These are phyloP conservation scores for Phoenoteleia sp. DNA, from an alignment of 2,888 invertebrate species.

Conservation along the genomic window DNA sequence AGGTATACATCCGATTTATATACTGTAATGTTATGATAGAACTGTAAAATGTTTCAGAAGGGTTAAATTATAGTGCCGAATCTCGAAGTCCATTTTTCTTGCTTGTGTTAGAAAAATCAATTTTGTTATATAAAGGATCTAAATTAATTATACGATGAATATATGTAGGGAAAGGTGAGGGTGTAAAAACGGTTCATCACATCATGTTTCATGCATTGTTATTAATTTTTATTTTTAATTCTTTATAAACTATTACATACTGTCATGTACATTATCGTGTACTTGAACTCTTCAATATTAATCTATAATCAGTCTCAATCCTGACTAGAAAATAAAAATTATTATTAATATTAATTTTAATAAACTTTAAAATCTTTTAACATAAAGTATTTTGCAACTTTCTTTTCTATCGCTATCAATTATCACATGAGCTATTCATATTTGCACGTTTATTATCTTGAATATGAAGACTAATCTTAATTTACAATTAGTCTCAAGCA, in stretches of 20 bases:
- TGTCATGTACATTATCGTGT: too few species aligned
- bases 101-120: background rate
- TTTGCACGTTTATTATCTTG: too few species aligned
- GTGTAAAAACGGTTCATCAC: background rate
- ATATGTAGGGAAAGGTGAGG: background rate
- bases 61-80: background rate
- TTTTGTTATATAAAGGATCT: background rate
- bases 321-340: background rate
- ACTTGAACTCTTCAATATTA: background rate
- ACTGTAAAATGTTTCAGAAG: background rate
- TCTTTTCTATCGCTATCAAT: too few species aligned
- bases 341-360: background rate
- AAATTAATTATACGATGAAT: background rate
- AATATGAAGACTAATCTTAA: too few species aligned
- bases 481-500: too few species aligned
- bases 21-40: background rate
- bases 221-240: too few species aligned
- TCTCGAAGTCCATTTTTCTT: background rate
- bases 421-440: too few species aligned
- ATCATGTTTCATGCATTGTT: too few species aligned
- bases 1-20: background rate
- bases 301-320: background rate
- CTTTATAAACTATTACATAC: too few species aligned
- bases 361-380: background rate
- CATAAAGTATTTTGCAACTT: too few species aligned